Base-by-base conservation (phyloP, 2,113 vertebrate species). In the Syrrhaptes paradoxus region DNA sequence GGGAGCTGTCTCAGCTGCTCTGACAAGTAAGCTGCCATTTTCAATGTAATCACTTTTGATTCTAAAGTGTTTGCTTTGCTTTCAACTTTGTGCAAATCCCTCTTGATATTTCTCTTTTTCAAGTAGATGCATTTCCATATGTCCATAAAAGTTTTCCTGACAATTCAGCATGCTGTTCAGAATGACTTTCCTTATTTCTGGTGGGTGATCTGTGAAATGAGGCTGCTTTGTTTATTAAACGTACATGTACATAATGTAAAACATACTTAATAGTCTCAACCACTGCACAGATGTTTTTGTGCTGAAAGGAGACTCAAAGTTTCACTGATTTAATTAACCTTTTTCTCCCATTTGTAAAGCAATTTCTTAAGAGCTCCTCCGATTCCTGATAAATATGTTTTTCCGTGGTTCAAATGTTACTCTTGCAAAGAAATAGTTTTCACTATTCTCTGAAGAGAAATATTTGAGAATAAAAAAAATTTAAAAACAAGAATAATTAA, bases 41-140 rank as follows among this genome's bases (percentile, higher is more conserved):
- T 91, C 82, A 21, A 26, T 93, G 79, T 79, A 94, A 96, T 95
- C 92, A 86, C 58, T 83, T 73, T 10, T 84, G 86, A 91, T 94
- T 97, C 70, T 93, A 74, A 94, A 96, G 85, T 87, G 57, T 45
- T 95, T 84, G 86, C 67, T 92, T 90, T 66, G 89, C 87, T 97
- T 97, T 95, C 94, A 97, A 95, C 74, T 94, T 95, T 51, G 67
- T 82, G 73, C 71, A 96, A 85, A 95, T 92, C 92, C 96, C 94
- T 91, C 68, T 41, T 93, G 96, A 85, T 95, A 88, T 83, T 93
- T n/a, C 82, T 91, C 86, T 67, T 95, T 94, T 96, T 75, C 92
- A 94, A 92, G 62, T 79, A 85, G 73, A 88, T 67, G 83, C 71
- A 66, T 96, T 96, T 97, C 71, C 83, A 76, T 93, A 96, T 91